phyloP scores from a whole-genome alignment of 2,113 vertebrate genomes.

The Scomber japonicus region DNA sequence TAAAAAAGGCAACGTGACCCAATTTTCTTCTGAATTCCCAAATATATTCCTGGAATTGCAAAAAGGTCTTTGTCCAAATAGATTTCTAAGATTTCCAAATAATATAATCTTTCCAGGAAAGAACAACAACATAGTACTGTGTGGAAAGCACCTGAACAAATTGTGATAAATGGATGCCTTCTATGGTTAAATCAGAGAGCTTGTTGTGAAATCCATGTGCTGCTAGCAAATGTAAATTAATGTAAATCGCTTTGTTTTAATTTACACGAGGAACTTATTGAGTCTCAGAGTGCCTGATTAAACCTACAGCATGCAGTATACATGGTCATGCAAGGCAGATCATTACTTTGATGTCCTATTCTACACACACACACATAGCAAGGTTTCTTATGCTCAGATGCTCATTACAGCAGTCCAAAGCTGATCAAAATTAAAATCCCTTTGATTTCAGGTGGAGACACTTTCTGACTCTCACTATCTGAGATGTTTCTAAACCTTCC shows the following conservation, averaged over 20 bases:
- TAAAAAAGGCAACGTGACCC: not conserved
- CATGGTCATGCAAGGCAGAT: conserved; percentile 42
- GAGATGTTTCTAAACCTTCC: conserved; percentile 26
- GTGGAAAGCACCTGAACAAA: conserved; percentile 58
- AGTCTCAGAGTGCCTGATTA: conserved; percentile 55
- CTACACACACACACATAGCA: not conserved
- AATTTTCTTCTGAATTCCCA: conserved; percentile 5
- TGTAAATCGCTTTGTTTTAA: conserved; percentile 73
- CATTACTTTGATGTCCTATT: conserved; percentile 40
- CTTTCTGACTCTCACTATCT: conserved; percentile 10
- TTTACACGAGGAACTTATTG: conserved; percentile 55
- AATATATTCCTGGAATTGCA: conserved; percentile 8
- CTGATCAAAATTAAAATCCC: conserved; percentile 26
- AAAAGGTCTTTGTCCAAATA: conserved; percentile 28
- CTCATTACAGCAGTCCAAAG: conserved; percentile 26
- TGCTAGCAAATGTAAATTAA: conserved; percentile 57
- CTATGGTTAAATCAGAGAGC: conserved; percentile 38
- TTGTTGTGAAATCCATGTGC: conserved; percentile 46
- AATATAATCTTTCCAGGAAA: not conserved
- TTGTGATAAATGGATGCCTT: conserved; percentile 59
- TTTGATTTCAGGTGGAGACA: conserved; percentile 15
- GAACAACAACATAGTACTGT: not conserved
- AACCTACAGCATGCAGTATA: conserved; percentile 35
- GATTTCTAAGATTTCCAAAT: conserved; percentile 24
- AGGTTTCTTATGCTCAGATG: conserved; percentile 8